phyloP scores from a whole-genome alignment of 37 sponge, comb jelly and placozoan species.

The Halichondria panicea region DNA sequence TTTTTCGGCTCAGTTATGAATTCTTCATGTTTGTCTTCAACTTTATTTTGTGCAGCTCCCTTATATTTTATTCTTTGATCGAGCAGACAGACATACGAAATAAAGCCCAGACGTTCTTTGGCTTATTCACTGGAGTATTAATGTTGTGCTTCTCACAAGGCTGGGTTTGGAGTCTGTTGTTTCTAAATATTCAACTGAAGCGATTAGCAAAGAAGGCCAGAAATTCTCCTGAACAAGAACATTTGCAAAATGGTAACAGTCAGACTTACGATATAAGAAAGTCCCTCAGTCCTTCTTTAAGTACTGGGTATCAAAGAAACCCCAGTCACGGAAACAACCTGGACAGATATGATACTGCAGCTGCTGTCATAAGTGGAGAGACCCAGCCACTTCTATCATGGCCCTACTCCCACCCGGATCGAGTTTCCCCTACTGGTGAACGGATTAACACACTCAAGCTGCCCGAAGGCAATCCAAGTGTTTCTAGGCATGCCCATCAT shows the following conservation, averaged over 20 bases:
- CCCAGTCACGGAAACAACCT: too few relatives aligned
- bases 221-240: not conserved
- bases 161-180: slow-evolving; percentile 22
- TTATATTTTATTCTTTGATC: slow-evolving; percentile 68
- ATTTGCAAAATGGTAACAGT: not conserved
- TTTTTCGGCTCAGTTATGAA: slow-evolving; percentile 34
- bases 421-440: slow-evolving; percentile 2
- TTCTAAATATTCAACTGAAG: not conserved
- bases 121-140: slow-evolving; percentile 55
- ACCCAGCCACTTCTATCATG: slow-evolving; percentile 45
- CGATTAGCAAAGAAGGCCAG: not conserved
- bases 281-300: too few relatives aligned
- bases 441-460: not conserved
- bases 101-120: slow-evolving; percentile 85
- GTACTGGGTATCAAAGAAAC: too few relatives aligned
- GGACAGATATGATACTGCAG: too few relatives aligned
- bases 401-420: slow-evolving; percentile 53
- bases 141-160: slow-evolving; percentile 41
- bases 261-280: not conserved
- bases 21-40: slow-evolving; percentile 29
- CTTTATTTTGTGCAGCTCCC: slow-evolving; percentile 43
- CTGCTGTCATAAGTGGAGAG: slow-evolving; percentile 4
- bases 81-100: slow-evolving; percentile 54
- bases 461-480: not conserved
- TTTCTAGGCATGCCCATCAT: not conserved